Evolutionary conservation across 2,113 vertebrate species (phyloP).

Genomic region (Dendrocopos noguchii): DNA sequence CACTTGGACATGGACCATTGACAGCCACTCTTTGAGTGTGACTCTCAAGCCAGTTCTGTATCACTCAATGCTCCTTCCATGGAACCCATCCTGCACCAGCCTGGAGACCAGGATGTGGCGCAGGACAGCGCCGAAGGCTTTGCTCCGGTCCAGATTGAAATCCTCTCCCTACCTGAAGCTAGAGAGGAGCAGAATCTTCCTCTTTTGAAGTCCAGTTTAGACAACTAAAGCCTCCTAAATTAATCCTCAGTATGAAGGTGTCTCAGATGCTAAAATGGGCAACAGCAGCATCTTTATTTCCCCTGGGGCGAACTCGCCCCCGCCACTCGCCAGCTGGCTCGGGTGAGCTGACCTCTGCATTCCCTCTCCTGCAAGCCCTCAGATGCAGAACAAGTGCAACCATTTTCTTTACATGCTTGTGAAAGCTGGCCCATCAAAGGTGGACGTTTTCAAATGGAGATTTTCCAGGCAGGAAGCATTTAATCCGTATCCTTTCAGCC

Average conservation of each 20-base stretch:
- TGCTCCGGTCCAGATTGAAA: too few species aligned
- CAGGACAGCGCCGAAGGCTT: too few species aligned
- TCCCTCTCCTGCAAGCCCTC: background rate
- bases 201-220: background rate
- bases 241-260: background rate
- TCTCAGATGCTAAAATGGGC: background rate
- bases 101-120: too few species aligned
- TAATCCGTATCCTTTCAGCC: background rate
- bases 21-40: too few species aligned
- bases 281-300: background rate
- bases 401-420: background rate
- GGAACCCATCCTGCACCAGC: too few species aligned
- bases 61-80: too few species aligned
- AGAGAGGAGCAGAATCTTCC: background rate
- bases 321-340: background rate
- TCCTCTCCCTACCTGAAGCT: background rate
- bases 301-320: background rate
- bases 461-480: background rate
- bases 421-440: background rate
- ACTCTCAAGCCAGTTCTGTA: too few species aligned
- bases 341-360: background rate
- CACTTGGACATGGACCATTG: too few species aligned
- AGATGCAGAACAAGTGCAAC: background rate
- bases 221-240: background rate
- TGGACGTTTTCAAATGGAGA: background rate